phyloP scores from a whole-genome alignment of 2,888 invertebrate genomes.

The Allophyes oxyacanthae region DNA sequence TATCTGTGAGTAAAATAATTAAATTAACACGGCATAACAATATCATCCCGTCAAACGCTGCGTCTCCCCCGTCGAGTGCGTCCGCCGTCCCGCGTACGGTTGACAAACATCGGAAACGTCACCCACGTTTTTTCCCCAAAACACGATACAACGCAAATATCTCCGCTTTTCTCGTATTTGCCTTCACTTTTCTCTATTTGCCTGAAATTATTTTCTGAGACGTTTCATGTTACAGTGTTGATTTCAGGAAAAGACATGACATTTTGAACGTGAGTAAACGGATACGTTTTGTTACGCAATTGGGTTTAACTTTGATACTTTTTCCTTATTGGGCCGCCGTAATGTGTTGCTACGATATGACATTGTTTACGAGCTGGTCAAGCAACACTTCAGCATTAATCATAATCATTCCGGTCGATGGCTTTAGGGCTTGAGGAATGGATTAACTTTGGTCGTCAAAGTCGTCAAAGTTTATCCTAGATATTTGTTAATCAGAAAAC shows the following conservation, averaged over 20 bases:
- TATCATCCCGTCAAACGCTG: constrained; percentile 1
- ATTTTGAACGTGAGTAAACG: constrained; percentile 45
- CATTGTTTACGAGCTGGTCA: constrained; percentile 47
- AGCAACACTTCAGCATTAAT: constrained; percentile 32
- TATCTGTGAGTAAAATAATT: too few relatives aligned
- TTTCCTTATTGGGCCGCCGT: constrained; percentile 51
- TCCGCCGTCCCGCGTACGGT: constrained; percentile 8
- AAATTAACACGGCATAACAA: too few relatives aligned
- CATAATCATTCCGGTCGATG: constrained; percentile 18
- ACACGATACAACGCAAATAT: constrained; percentile 73
- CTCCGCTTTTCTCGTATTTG: constrained; percentile 76
- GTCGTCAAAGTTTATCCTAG: too few relatives aligned
- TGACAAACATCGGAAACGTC: constrained; percentile 62
- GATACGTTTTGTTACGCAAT: constrained; percentile 48
- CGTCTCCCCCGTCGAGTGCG: constrained; percentile 23
- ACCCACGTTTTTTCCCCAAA: constrained; percentile 58
- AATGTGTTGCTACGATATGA: constrained; percentile 21
- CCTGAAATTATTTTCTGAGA: constrained; percentile 70
- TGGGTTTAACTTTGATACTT: constrained; percentile 52
- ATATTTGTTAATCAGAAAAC: too few relatives aligned
- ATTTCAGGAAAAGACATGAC: constrained; percentile 55
- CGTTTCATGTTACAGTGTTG: constrained; percentile 61
- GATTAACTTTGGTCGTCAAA: too few relatives aligned
- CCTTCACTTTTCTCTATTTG: constrained; percentile 80
- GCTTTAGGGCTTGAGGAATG: not conserved